These are phyloP conservation scores for Sporophila hypoxantha DNA, from an alignment of 2,113 vertebrate species.

Conservation along the genomic window DNA sequence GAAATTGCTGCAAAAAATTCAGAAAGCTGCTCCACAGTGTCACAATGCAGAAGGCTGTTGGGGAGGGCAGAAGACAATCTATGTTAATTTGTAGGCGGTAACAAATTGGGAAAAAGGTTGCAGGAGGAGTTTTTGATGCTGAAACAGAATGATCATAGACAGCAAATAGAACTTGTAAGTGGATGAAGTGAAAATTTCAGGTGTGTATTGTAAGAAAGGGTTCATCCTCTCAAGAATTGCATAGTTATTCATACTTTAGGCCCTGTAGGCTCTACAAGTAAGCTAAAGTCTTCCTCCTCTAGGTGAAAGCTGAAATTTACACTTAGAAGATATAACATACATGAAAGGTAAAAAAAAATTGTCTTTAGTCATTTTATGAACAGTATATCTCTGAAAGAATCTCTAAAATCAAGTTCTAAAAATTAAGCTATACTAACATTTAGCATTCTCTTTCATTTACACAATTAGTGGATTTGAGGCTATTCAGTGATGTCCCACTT, in stretches of 20 bases:
- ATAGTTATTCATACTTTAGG: neutral
- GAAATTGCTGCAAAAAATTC: neutral
- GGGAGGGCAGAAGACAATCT: neutral
- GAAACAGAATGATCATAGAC: neutral
- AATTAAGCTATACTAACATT: neutral
- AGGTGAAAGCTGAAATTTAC: neutral
- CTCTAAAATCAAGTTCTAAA: neutral
- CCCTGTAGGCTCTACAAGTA: neutral
- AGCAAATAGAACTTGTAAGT: neutral
- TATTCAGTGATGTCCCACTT: neutral
- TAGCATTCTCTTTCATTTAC: neutral
- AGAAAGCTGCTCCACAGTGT: neutral
- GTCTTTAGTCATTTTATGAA: neutral
- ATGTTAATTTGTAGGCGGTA: neutral
- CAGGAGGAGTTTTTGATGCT: neutral
- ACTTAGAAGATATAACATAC: neutral
- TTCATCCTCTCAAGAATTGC: neutral
- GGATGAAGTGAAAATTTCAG: neutral
- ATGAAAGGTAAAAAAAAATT: neutral
- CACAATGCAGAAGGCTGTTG: neutral
- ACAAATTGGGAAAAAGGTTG: neutral
- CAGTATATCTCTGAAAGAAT: neutral
- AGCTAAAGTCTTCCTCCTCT: neutral
- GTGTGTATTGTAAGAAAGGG: neutral
- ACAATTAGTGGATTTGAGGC: neutral